Conservation (phyloP, 2,888 invertebrate genomes). For the Stratiomys singularior region DNA sequence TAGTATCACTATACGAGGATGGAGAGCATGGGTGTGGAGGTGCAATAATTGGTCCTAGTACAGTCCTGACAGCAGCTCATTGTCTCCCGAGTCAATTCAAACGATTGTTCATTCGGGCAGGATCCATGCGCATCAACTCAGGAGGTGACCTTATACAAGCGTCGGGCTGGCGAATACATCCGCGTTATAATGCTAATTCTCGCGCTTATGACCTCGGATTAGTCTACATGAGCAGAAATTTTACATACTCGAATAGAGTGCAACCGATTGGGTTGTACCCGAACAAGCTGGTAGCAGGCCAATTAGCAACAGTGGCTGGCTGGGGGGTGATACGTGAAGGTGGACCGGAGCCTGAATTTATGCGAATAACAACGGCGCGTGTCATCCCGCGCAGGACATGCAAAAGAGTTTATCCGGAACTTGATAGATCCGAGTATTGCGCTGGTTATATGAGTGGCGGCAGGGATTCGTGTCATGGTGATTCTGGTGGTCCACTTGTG, state of each 20-base stretch:
- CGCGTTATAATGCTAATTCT: background rate
- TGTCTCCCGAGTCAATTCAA: slow-evolving; percentile 8
- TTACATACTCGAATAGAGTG: slow-evolving; percentile 56
- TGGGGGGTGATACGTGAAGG: slow-evolving; percentile 21
- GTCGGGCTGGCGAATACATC: slow-evolving; percentile 14
- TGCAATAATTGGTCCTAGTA: slow-evolving; percentile 59
- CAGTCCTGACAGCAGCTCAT: slow-evolving; percentile 44
- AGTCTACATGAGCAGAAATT: slow-evolving; percentile 65
- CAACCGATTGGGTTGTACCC: slow-evolving; percentile 58
- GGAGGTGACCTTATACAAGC: slow-evolving; percentile 10
- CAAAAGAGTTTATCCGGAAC: background rate
- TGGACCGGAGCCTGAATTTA: background rate
- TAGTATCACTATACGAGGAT: slow-evolving; percentile 62
- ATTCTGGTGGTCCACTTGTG: slow-evolving; percentile 54
- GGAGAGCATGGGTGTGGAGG: slow-evolving; percentile 64
- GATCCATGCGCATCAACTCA: background rate
- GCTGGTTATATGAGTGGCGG: slow-evolving; percentile 30
- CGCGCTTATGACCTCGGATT: slow-evolving; percentile 68
- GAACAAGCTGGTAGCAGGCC: background rate
- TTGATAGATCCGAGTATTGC: slow-evolving; percentile 2
- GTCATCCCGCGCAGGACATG: slow-evolving; percentile 8
- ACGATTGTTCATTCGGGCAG: background rate
- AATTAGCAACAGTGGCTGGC: background rate
- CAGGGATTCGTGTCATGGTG: slow-evolving; percentile 33
- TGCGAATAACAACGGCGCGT: background rate